A percentile compares a stretch with the other conserved stretches of the same genome.
These are phyloP conservation scores for Porites rus DNA, from an alignment of 92 coral and sea anemone genomes.

Conservation along the genomic window DNA sequence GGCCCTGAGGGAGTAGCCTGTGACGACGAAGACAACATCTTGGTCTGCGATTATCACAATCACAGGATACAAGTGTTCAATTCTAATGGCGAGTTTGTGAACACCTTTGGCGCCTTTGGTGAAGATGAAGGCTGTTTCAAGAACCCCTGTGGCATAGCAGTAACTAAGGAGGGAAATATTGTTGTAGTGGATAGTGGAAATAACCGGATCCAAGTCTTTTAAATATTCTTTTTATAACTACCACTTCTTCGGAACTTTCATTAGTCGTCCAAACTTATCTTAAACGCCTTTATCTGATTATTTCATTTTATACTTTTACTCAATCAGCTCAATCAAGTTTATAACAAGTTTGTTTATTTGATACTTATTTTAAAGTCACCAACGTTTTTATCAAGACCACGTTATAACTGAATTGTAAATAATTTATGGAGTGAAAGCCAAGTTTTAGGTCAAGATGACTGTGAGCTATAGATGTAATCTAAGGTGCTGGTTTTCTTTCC, in stretches of 20 bases:
- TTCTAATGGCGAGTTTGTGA: constrained; percentile 81
- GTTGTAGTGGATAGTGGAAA: constrained; percentile 94
- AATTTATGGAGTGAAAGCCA: too few species aligned
- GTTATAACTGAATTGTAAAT: too few species aligned
- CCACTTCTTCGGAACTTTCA: neutral
- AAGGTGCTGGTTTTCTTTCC: too few species aligned
- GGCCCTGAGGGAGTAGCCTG: constrained; percentile 96
- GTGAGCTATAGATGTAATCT: too few species aligned
- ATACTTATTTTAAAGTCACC: too few species aligned
- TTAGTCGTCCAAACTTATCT: too few species aligned
- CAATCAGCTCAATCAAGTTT: too few species aligned
- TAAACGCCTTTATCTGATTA: too few species aligned
- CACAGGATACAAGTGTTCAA: constrained; percentile 93
- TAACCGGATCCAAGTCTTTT: constrained; percentile 90
- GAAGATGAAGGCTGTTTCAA: constrained; percentile 90
- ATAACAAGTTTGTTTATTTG: too few species aligned
- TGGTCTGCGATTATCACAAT: constrained; percentile 97
- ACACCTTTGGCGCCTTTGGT: constrained; percentile 87
- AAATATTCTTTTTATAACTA: neutral
- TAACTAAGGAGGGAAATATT: constrained; percentile 88
- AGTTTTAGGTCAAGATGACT: too few species aligned
- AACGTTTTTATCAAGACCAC: too few species aligned
- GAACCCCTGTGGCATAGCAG: constrained; percentile 97
- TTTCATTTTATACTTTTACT: too few species aligned
- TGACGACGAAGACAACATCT: constrained; percentile 94